Evolutionary conservation across 2,113 vertebrate genomes (phyloP), one percentile per base, ranked within the genome.

Genomic region (Ascaphus truei): DNA sequence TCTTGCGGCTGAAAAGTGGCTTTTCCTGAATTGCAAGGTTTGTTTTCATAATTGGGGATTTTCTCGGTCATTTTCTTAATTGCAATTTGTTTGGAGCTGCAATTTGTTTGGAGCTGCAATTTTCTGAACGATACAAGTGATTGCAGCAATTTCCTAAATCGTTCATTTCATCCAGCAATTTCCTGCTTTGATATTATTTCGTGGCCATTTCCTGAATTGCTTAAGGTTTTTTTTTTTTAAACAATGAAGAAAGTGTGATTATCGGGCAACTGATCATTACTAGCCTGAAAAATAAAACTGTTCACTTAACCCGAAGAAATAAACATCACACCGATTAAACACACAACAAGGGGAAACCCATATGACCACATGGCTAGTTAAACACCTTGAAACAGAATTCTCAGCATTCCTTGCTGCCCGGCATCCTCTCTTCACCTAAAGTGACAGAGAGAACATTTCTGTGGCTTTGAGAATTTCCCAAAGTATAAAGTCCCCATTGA

Each of bases 1-100:
- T 30, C 5, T 5, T 33, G 4, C 62, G 53, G 18, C 15, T 26
- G 4, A 31, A 62, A 18, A 37, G 15, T 9, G 3, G 23, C n/a
- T 61, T 30, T 64, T 53, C 6, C 41, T 18, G 20, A 45, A 45
- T 62, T 36, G 8, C 7, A 15, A n/a, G 15, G 23, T 66, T 66
- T 65, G 26, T 55, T 50, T 55, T 51, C 12, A 55, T 66, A 66
- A 66, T 55, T 66, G 50, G 50, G 62, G 50, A 66, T 66, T 64
- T 64, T 64, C 31, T 26, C 50, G 10, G 62, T 51, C 33, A 64
- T 64, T 66, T 53, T 31, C 34, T 43, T 66, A 66, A 66, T 66
- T 55, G 27, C 62, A 66, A 31, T 65, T 52, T 66, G 50, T 66
- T 53, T 62, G 30, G 13, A 29, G n/a, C 62, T 13, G 50, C 25